Base-by-base conservation (phyloP, 2,888 invertebrate genomes). In the Arge pagana region DNA sequence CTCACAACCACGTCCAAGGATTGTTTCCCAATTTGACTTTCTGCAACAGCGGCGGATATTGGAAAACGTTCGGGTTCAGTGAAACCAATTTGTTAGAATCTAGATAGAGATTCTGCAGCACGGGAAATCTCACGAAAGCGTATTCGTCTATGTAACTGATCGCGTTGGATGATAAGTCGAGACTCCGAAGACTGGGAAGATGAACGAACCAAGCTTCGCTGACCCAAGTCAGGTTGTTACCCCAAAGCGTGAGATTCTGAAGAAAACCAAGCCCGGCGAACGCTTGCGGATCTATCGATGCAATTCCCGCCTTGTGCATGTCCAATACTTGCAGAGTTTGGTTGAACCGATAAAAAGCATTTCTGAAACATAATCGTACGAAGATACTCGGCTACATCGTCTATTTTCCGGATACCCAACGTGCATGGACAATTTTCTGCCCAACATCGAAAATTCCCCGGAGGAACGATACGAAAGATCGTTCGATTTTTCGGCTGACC, bases 1-100 rank as follows among this genome's bases (percentile, higher is more conserved):
- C n/a, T 71, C 58, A 72, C 72, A 61, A 59, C 72, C 72, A 72
- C 10, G 51, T 52, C 59, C 65, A 59, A 3, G 70, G 70, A 59
- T 72, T 72, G 42, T 61, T 67, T 36, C 71, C 68, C 28, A 71
- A 65, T 52, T 61, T 67, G 4, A 68, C 64, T 50, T 33, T 67
- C 48, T 62, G 64, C 39, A 72, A 57, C 11, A 53, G 61, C 8
- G 26, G 7, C 21, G 71, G 50, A n/a, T 62, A 53, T 0, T 60
- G 33, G 33, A 72, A 68, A 41, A 67, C 48, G 35, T 55, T 59
- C 53, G 59, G 65, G 5, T 67, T 63, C 48, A 71, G 56, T 11
- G 37, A 30, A 36, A 45, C 45, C 5, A 72, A 48, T 21, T 61
- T 50, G 48, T 72, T 72, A 42, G 70, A 66, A 49, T 71, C 72